Evolutionary conservation across 1,140 invertebrate species (phyloP).

Genomic region (Eriocheir sinensis): DNA sequence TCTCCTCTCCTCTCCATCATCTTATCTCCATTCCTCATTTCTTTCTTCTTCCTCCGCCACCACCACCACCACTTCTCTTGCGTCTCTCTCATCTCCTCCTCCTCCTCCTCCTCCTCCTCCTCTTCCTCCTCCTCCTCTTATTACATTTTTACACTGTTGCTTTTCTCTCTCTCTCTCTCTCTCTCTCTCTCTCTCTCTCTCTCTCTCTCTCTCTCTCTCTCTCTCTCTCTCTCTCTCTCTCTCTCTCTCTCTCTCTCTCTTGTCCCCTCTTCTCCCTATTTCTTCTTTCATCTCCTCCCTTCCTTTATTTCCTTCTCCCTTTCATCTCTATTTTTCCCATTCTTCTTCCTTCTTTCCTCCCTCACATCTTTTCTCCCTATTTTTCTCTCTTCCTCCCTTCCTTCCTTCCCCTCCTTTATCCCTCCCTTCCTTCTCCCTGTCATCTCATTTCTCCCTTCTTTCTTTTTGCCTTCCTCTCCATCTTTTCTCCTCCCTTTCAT

Average conservation of each 20-base stretch:
- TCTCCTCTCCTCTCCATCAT: too few relatives aligned
- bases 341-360: not conserved
- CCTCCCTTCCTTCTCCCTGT: not conserved
- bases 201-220: too few relatives aligned
- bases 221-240: not conserved
- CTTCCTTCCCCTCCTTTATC: too few relatives aligned
- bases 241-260: not conserved
- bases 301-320: not conserved
- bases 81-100: not conserved
- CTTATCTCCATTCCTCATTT: too few relatives aligned
- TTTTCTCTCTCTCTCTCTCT: slow-evolving; percentile 17
- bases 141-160: too few relatives aligned
- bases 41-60: not conserved
- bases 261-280: not conserved
- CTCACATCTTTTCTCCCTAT: too few relatives aligned
- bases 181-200: too few relatives aligned
- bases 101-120: not conserved
- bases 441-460: not conserved
- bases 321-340: not conserved
- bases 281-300: not conserved
- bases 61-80: too few relatives aligned
- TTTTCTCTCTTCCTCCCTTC: too few relatives aligned
- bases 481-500: not conserved
- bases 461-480: not conserved
- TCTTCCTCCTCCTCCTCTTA: not conserved